Evolutionary conservation across 2,797 vertebrate genomes (phyloP), one percentile per base, ranked within the genome.

Genomic region (Enteromius afrohamiltoni): DNA sequence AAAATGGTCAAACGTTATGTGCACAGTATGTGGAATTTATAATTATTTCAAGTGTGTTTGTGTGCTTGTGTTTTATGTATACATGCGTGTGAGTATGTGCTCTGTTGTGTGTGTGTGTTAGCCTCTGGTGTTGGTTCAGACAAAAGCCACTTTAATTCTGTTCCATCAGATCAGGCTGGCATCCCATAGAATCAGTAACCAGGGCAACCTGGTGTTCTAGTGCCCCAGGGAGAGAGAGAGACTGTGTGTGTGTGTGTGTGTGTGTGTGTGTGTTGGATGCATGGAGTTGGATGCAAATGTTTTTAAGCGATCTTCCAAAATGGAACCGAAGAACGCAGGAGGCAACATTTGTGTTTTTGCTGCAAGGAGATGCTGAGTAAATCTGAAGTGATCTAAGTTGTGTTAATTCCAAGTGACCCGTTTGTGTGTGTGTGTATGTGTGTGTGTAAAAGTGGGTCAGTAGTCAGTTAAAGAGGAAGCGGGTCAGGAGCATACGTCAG

Each of bases 101-200:
- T 45, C 42, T 45, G 7, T 45, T 77, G 65, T 70, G 37, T 62
- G 49, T 67, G 84, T 78, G 71, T 77, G 40, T 77, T 87, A 88
- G 90, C 86, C 21, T 73, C 83, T 89, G 89, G 90, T 90, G 89
- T 86, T 87, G 87, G 87, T 91, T 91, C 91, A 89, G 92, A 91
- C 92, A 89, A 93, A 92, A 87, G 89, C 91, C 92, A 93, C 92
- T 90, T 91, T 92, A 90, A 93, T 93, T 93, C 91, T 91, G 89
- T 92, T 93, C 92, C 90, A 92, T 93, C 90, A 92, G 92, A 93
- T 94, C 93, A 91, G 89, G 90, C 91, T 89, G 86, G 90, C 90
- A 91, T 92, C 89, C 90, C 91, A 90, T 90, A 85, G 90, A 92
- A 89, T 91, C 92, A 86, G 92, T 92, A 91, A 88, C 87, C 85